Percentiles rank a stretch among this genome's conserved stretches.
These are phyloP conservation scores for Styela clava DNA, from an alignment of 23 tunicate species.

Conservation along the genomic window DNA sequence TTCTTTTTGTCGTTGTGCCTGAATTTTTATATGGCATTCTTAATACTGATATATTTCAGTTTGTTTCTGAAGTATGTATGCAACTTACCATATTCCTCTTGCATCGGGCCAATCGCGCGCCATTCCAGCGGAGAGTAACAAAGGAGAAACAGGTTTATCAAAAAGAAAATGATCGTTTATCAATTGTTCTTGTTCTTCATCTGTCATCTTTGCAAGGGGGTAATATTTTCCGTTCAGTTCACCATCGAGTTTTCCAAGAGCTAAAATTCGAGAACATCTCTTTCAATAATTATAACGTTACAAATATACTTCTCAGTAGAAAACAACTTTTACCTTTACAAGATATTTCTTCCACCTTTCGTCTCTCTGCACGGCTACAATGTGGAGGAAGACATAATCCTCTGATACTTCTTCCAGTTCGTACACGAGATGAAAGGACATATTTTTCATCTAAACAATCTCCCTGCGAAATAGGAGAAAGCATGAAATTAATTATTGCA, in stretches of 20 bases:
- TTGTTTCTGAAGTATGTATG: too few relatives aligned
- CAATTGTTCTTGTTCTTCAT: slow-evolving; percentile 82
- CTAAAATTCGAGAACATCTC: slow-evolving; percentile 32
- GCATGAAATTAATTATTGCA: neutral
- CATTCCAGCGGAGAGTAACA: slow-evolving; percentile 70
- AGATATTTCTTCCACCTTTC: slow-evolving; percentile 80
- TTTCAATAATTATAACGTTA: too few relatives aligned
- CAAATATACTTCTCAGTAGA: too few relatives aligned
- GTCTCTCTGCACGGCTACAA: slow-evolving; percentile 87
- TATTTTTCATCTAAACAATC: slow-evolving; percentile 87
- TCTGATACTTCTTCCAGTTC: slow-evolving; percentile 97
- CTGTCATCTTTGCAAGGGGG: slow-evolving; percentile 83
- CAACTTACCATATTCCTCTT: slow-evolving; percentile 54
- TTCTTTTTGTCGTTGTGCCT: slow-evolving; percentile 67
- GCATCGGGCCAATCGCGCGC: slow-evolving; percentile 89
- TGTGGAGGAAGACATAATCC: slow-evolving; percentile 87
- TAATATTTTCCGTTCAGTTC: slow-evolving; percentile 89
- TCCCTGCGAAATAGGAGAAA: slow-evolving; percentile 41
- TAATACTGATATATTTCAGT: too few relatives aligned
- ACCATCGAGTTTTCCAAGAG: slow-evolving; percentile 77
- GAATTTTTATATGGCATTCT: too few relatives aligned
- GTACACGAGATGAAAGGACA: slow-evolving; percentile 92
- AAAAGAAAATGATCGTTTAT: slow-evolving; percentile 79
- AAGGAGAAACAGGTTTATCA: slow-evolving; percentile 89
- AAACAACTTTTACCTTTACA: slow-evolving; percentile 60